Base-by-base conservation (phyloP, 2,113 vertebrate species). In the Proteles cristata region DNA sequence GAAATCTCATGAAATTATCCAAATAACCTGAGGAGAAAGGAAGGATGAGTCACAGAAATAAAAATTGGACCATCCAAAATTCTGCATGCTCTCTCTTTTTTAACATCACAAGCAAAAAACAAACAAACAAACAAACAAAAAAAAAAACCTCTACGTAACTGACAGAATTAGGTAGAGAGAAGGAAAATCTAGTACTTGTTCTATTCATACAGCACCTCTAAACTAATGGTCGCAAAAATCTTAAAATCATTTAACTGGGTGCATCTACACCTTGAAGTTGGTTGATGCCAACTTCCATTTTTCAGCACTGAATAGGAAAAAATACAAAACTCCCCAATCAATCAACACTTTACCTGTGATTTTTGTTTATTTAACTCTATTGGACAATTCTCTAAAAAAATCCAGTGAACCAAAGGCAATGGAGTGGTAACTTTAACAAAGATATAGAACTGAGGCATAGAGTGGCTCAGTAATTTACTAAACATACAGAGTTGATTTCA, bases 401-500 rank as follows among this genome's bases (percentile, higher is more conserved):
- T 50, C 21, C 55, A 93, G n/a, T 85, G 50, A 96, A 89, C 50
- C 61, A 92, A 96, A 90, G 35, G 93, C 45, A 96, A 50, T 76
- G 10, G 66, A 43, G 23, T 87, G 66, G 7, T 88, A 87, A 91
- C 77, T 86, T 93, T 89, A 88, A 66, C 31, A 50, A 95, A 77
- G 71, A 81, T 65, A 92, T 53, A 68, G 90, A 96, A 66, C 23
- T 96, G 68, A 96, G 93, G 28, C 5, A 76, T 19, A 53, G 55
- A 90, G 90, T 65, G 19, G 53, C 69, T 87, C 43, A 76, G 82
- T 90, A 65, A 81, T 96, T 96, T 89, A 33, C 26, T 61, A 82
- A 69, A 69, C 92, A 96, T 89, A 85, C 14, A 63, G 50, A 90
- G 58, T 26, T 92, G 53, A 71, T 79, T 96, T 97, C 84, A 95